These are phyloP conservation scores for Rosalia funebris DNA, from an alignment of 2,888 invertebrate genomes.

Conservation along the genomic window DNA sequence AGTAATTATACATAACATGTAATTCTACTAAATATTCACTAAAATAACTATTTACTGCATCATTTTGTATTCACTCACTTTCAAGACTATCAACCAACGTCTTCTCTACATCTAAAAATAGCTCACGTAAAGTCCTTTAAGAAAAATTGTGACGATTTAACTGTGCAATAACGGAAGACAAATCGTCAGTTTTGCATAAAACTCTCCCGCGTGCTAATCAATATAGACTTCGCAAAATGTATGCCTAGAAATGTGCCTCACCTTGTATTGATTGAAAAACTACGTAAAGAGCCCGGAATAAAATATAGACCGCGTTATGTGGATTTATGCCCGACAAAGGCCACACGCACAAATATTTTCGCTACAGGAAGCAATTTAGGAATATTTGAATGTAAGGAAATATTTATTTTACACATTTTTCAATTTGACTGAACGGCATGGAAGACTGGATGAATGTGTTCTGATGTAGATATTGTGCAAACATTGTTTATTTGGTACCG, in stretches of 20 bases:
- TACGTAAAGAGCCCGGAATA: conserved; percentile 9
- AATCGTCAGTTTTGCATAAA: background rate
- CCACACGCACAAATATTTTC: conserved; percentile 16
- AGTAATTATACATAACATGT: too few relatives aligned
- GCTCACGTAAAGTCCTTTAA: background rate
- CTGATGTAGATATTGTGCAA: too few relatives aligned
- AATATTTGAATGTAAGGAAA: conserved; percentile 17
- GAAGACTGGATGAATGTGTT: conserved; percentile 4
- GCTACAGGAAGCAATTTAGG: conserved; percentile 17
- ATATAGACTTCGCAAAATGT: background rate
- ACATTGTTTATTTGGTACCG: background rate
- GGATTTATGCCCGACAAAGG: conserved; percentile 16
- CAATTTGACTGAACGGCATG: conserved; percentile 12
- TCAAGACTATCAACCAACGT: too few relatives aligned
- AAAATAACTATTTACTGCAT: too few relatives aligned
- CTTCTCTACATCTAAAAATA: background rate
- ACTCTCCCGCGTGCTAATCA: background rate
- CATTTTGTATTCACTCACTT: too few relatives aligned
- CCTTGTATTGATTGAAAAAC: conserved; percentile 20
- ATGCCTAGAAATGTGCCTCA: background rate
- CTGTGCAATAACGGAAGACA: background rate
- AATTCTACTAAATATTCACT: too few relatives aligned
- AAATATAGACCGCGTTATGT: conserved; percentile 13
- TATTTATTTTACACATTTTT: conserved; percentile 21
- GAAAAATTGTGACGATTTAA: background rate